A percentile compares a stretch with the other conserved stretches of the same genome.
Evolutionary conservation across 2,888 invertebrate genomes (phyloP).

Genomic region (Thera obeliscata): DNA sequence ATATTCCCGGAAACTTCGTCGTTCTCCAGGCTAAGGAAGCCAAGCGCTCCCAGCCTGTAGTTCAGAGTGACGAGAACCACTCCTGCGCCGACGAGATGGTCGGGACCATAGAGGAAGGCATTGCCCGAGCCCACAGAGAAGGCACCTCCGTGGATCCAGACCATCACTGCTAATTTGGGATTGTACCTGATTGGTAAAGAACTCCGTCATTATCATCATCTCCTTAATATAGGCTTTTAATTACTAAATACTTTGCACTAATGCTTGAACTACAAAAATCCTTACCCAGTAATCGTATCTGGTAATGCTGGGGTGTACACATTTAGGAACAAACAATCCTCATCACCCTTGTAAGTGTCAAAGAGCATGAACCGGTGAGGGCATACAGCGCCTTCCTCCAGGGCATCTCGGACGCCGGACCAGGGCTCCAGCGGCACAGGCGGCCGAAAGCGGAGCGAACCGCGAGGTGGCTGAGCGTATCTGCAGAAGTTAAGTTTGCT

Average conservation of each 20-base stretch:
- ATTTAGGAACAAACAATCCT: conserved; percentile 88
- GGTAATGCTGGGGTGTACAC: conserved; percentile 87
- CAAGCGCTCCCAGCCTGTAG: conserved; percentile 85
- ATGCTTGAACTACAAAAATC: background rate
- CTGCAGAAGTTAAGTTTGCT: conserved; percentile 43
- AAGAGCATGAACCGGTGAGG: conserved; percentile 88
- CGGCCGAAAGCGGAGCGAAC: conserved; percentile 81
- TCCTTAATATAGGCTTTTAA: no score
- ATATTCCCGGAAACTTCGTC: conserved; percentile 87
- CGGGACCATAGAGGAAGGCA: conserved; percentile 86
- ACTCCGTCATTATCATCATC: no score
- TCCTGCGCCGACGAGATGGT: conserved; percentile 85
- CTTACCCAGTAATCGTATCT: conserved; percentile 73
- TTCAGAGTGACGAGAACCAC: conserved; percentile 87
- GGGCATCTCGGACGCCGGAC: conserved; percentile 87
- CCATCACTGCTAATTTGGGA: conserved; percentile 86
- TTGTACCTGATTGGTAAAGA: conserved; percentile 64
- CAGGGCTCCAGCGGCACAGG: conserved; percentile 85
- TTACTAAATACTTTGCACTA: no score
- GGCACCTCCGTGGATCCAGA: conserved; percentile 87
- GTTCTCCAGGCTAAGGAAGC: conserved; percentile 86
- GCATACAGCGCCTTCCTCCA: conserved; percentile 88
- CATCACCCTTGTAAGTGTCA: conserved; percentile 86
- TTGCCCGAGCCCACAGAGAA: conserved; percentile 86
- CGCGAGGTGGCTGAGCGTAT: conserved; percentile 78